A percentile compares a stretch with the other conserved stretches of the same genome.
phyloP scores from a whole-genome alignment of 2,113 vertebrate species.

The Plestiodon gilberti region DNA sequence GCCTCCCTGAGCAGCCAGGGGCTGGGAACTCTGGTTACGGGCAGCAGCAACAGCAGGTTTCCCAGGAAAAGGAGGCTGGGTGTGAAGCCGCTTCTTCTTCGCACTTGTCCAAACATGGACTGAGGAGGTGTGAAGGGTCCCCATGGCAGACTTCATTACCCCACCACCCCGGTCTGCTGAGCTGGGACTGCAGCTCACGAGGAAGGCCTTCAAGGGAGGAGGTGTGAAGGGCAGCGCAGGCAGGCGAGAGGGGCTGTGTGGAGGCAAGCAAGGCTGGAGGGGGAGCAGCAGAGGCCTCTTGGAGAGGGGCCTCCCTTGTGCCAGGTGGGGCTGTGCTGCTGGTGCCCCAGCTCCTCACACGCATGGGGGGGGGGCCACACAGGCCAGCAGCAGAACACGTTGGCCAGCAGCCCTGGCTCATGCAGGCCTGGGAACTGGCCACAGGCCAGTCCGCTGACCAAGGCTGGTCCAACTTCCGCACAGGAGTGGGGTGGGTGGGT shows the following conservation, averaged over 20 bases:
- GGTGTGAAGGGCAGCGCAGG: not conserved
- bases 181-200: conserved; percentile 51
- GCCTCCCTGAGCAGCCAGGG: not conserved
- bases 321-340: too few species aligned
- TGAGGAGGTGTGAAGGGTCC: conserved; percentile 48
- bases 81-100: not conserved
- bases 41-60: not conserved
- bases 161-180: not conserved
- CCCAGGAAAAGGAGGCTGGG: not conserved
- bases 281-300: too few species aligned
- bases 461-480: too few species aligned
- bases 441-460: too few species aligned
- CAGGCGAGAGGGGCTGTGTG: too few species aligned
- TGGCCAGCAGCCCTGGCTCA: too few species aligned
- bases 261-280: too few species aligned
- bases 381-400: too few species aligned
- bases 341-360: too few species aligned
- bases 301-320: accelerated
- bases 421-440: too few species aligned
- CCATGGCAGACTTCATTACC: conserved; percentile 53
- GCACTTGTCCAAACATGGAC: conserved; percentile 64
- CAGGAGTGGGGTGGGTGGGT: too few species aligned
- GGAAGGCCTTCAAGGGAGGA: conserved; percentile 57
- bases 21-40: not conserved
- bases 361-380: too few species aligned